Conservation (phyloP, 2,797 vertebrate species). For the Gephyroberyx darwinii region DNA sequence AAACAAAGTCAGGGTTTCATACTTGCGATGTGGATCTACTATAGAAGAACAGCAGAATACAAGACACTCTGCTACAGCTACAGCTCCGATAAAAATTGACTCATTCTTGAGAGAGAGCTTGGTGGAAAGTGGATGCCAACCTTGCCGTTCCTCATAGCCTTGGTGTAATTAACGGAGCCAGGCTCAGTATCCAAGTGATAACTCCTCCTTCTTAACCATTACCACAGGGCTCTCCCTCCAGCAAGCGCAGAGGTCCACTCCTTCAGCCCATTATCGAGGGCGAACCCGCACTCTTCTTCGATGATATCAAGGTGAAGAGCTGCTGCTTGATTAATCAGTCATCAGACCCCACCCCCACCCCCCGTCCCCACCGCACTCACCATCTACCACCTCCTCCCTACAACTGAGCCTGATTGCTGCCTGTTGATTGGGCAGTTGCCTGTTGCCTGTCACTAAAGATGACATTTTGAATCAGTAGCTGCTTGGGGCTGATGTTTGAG, state of each 20-base stretch:
- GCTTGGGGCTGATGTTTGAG: constrained; percentile 45
- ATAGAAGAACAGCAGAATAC: not conserved
- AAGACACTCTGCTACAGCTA: not conserved
- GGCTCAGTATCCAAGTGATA: constrained; percentile 60
- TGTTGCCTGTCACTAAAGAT: constrained; percentile 39
- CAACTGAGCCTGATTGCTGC: constrained; percentile 68
- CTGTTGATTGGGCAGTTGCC: constrained; percentile 73
- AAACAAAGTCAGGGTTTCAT: too few relatives aligned
- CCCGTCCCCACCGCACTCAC: constrained; percentile 33
- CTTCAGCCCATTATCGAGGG: constrained; percentile 99
- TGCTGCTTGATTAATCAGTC: constrained; percentile 77
- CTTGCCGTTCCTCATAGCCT: constrained; percentile 22
- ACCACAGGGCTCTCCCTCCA: constrained; percentile 98
- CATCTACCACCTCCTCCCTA: constrained; percentile 35
- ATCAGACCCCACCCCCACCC: constrained; percentile 53
- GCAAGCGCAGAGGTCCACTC: constrained; percentile 97
- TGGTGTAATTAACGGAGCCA: constrained; percentile 23
- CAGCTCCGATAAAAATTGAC: not conserved
- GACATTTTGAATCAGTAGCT: constrained; percentile 73
- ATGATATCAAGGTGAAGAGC: constrained; percentile 96
- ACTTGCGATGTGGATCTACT: not conserved
- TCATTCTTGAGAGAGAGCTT: constrained; percentile 4
- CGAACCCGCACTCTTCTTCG: constrained; percentile 98
- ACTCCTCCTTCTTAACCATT: constrained; percentile 85
- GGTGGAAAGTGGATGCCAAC: constrained; percentile 4